Evolutionary conservation across 2,797 vertebrate species (phyloP), one percentile per base, ranked within the genome.

Genomic region (Eospalax fontanierii): DNA sequence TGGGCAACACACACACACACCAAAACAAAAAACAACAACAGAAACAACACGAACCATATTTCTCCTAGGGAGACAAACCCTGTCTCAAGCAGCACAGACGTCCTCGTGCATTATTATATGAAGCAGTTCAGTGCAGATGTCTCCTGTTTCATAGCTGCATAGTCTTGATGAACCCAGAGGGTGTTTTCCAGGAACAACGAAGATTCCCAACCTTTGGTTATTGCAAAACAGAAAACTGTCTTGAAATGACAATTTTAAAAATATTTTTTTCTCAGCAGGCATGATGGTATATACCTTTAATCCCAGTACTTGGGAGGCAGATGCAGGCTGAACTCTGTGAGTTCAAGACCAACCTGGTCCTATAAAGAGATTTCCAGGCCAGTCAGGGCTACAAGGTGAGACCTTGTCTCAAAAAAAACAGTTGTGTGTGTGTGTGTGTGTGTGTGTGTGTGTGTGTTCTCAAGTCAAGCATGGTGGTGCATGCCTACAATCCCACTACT

Each of bases 121-220:
- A 78, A 89, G 38, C n/a, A 86, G 87, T 79, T 74, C 54, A 95
- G 54, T 12, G 18, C 54, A 30, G 63, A 65, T 19, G 61, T 83
- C 87, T 93, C 65, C 50, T 87, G 80, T 30, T 92, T 89, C 75
- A 89, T 4, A 73, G 71, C 93, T 54, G 50, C 50, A 94, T 89
- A 80, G 90, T 46, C 74, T 79, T 83, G 82, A 68, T 78, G 78
- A 65, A 50, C 8, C 24, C 65, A 50, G 54, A 35, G 91, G 81
- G 38, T 91, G 73, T 24, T 89, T 91, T 84, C 73, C 30, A 76
- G 91, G 78, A 91, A 96, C 78, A 89, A 83, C 78, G 57, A 68
- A 18, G 66, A 38, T 71, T 76, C 73, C 30, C 19, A 46, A 63
- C 79, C 54, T 84, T 61, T 24, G 22, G n/a, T 90, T 93, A 57